Evolutionary conservation across 2,797 vertebrate genomes (phyloP), one percentile per base, ranked within the genome.

Genomic region (Luscinia luscinia): DNA sequence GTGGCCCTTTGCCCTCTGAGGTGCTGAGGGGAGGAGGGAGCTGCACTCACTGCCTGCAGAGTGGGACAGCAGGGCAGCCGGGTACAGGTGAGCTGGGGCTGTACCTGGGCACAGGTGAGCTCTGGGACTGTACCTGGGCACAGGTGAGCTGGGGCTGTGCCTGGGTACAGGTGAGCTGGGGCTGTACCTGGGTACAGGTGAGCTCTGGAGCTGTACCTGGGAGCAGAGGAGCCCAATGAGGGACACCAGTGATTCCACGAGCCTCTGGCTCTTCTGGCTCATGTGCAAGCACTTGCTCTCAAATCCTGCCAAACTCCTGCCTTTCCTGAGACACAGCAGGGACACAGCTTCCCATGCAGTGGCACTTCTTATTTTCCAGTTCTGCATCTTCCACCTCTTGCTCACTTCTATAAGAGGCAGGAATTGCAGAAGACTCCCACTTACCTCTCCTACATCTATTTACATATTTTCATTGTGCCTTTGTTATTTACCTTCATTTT

Each of bases 31-130:
- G 52, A n/a, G 52, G 97, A 97, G 68, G 55, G 97, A 28, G 97
- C 97, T 24, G 51, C 95, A 0, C n/a, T 95, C 23, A 21, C 94
- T 1, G 94, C 97, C 17, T 89, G 84, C 95, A 97, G 97, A 52
- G 84, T 93, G 68, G 97, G 97, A 7, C 74, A 97, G 54, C 97
- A 97, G 97, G 97, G 28, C 36, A 69, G 64, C 36, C 15, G 76
- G 4, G 52, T 9, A 36, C 34, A 49, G 54, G n/a, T 4, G 52
- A 34, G 97, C 9, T 9, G 9, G 28, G 27, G 17, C 28, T 52
- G 51, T 30, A 3, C 28, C 51, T 18, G 51, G 4, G 28, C 4
- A 30, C 28, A 52, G 51, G 51, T 19, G 51, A 52, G 51, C 46
- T 48, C 48, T 49, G 51, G 28, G 52, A 17, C 51, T 52, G 51